Conservation (phyloP, 2,888 invertebrate species). For the Coenonympha glycerion region DNA sequence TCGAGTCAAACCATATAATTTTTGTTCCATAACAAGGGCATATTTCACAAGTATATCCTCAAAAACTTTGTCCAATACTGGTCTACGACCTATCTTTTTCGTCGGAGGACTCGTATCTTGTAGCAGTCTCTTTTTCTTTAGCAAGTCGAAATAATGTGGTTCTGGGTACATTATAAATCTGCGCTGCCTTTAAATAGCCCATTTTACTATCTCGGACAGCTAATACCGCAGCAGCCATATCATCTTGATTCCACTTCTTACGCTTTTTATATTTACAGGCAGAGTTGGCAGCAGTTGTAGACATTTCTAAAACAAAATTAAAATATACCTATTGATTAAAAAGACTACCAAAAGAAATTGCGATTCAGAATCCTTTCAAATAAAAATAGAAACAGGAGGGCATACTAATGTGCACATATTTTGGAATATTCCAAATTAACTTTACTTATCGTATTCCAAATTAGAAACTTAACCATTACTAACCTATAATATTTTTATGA, state of each 20-base stretch:
- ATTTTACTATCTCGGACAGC: conserved; percentile 19
- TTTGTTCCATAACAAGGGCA: not conserved
- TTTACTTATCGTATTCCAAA: too few relatives aligned
- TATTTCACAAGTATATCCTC: not conserved
- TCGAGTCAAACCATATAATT: not conserved
- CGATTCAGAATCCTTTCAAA: too few relatives aligned
- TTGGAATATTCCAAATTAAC: too few relatives aligned
- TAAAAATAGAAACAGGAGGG: too few relatives aligned
- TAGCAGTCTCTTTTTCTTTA: not conserved
- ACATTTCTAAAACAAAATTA: not conserved
- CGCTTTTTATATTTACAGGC: conserved; percentile 6
- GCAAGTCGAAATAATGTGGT: conserved; percentile 13
- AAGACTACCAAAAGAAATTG: too few relatives aligned
- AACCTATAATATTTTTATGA: too few relatives aligned
- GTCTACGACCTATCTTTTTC: not conserved
- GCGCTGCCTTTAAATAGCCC: conserved; percentile 20
- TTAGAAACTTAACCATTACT: too few relatives aligned
- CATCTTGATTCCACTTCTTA: conserved; percentile 9
- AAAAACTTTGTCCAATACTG: not conserved
- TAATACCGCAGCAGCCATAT: conserved; percentile 16
- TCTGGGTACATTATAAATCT: conserved; percentile 19
- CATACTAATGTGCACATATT: too few relatives aligned
- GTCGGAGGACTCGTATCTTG: not conserved
- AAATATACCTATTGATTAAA: too few relatives aligned
- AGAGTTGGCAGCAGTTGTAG: not conserved